phyloP scores from a whole-genome alignment of 2,888 invertebrate species.

The Temnothorax rugatulus region DNA sequence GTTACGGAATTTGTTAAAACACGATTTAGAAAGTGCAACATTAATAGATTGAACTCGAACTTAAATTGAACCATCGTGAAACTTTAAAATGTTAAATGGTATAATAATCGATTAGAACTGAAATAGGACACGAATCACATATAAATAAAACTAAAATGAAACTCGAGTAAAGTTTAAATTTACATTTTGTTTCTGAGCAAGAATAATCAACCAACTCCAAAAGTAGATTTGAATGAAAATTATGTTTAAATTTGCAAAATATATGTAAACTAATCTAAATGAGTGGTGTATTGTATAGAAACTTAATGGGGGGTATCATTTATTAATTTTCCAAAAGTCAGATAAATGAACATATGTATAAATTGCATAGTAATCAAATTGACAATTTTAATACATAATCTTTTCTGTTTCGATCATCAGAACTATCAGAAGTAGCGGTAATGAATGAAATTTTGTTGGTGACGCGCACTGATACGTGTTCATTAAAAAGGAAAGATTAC shows the following conservation, averaged over 20 bases:
- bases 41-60: conserved; percentile 31
- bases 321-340: neutral
- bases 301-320: neutral
- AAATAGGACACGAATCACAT: conserved; percentile 27
- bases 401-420: neutral
- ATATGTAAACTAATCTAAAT: neutral
- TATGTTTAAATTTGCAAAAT: conserved; percentile 21
- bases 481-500: conserved; percentile 46
- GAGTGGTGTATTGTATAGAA: neutral
- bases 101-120: conserved; percentile 19
- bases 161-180: conserved; percentile 41
- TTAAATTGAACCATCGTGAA: conserved; percentile 33
- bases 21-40: neutral
- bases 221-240: conserved; percentile 9
- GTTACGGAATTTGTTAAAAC: conserved; percentile 16
- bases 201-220: neutral
- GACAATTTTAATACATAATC: neutral
- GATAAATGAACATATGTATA: neutral
- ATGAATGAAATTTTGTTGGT: conserved; percentile 34
- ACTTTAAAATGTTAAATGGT: conserved; percentile 34
- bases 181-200: conserved; percentile 20
- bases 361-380: conserved; percentile 21
- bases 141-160: conserved; percentile 36
- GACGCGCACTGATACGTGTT: conserved; percentile 1
- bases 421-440: conserved; percentile 19